A percentile compares a stretch with the other conserved stretches of the same genome.
Evolutionary conservation across 1,140 invertebrate species (phyloP).

Genomic region (Belonocnema kinseyi): DNA sequence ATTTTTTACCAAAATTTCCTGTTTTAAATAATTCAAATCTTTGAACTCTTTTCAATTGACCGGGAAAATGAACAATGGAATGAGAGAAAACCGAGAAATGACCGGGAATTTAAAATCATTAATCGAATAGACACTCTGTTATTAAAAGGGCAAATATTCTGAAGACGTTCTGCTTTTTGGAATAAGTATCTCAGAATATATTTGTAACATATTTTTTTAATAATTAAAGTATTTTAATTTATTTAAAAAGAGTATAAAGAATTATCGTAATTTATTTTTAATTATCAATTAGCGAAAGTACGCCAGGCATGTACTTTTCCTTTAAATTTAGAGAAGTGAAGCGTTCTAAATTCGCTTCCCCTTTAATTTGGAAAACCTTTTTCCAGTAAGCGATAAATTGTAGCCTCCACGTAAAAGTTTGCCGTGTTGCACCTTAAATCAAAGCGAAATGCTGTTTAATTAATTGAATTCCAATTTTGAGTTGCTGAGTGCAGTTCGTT

Average conservation of each 20-base stretch:
- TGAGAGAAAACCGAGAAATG: too few relatives aligned
- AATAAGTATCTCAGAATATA: too few relatives aligned
- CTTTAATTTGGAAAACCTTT: constrained; percentile 12
- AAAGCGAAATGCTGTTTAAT: not conserved
- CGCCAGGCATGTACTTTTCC: not conserved
- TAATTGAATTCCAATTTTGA: constrained; percentile 30
- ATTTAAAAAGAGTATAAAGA: not conserved
- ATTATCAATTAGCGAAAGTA: not conserved
- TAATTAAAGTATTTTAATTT: too few relatives aligned
- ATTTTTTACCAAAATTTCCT: too few relatives aligned
- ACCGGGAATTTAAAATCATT: too few relatives aligned
- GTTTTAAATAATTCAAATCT: too few relatives aligned
- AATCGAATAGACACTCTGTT: too few relatives aligned
- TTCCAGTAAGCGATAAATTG: not conserved
- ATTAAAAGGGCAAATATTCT: too few relatives aligned
- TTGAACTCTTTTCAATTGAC: too few relatives aligned
- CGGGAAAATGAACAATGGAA: too few relatives aligned
- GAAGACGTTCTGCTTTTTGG: too few relatives aligned
- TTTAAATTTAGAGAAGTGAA: not conserved
- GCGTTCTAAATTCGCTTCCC: not conserved
- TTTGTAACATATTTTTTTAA: too few relatives aligned
- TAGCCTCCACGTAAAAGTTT: not conserved
- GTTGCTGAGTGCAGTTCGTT: constrained; percentile 8
- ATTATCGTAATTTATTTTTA: not conserved
- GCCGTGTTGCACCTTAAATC: not conserved